These are phyloP conservation scores for Dipus sagitta DNA, from an alignment of 2,797 vertebrate species.

Conservation along the genomic window DNA sequence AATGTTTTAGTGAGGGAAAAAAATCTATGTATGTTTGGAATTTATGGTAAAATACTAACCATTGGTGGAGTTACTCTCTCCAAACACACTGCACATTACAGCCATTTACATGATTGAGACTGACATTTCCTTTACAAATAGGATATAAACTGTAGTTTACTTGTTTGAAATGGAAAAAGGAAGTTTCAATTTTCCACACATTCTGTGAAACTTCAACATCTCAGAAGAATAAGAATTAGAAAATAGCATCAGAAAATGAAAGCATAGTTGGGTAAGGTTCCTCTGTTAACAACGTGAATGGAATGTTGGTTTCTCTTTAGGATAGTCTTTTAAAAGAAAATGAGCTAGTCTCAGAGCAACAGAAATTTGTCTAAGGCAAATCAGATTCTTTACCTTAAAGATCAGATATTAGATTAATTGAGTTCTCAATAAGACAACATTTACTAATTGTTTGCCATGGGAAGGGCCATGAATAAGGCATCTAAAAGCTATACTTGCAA, in stretches of 20 bases:
- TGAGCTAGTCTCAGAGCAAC: background rate
- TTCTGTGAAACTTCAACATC: background rate
- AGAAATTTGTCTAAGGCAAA: background rate
- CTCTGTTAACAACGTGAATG: background rate
- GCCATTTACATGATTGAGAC: background rate
- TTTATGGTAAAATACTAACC: background rate
- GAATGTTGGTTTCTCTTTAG: background rate
- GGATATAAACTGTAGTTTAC: background rate
- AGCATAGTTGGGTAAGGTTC: accelerated
- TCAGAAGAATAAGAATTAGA: background rate
- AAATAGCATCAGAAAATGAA: background rate
- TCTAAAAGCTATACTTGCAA: background rate
- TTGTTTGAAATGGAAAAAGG: background rate
- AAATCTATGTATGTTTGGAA: background rate
- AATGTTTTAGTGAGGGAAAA: background rate
- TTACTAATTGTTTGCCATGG: background rate
- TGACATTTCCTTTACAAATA: background rate
- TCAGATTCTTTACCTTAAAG: background rate
- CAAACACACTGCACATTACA: background rate
- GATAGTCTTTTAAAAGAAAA: background rate
- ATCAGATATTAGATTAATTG: background rate
- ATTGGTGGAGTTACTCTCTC: background rate
- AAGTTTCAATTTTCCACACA: background rate
- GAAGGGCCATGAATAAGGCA: accelerated
- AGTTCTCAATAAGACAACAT: background rate